A percentile compares a stretch with the other conserved stretches of the same genome.
These are phyloP conservation scores for Lydus trimaculatus DNA, from an alignment of 2,888 invertebrate genomes.

Conservation along the genomic window DNA sequence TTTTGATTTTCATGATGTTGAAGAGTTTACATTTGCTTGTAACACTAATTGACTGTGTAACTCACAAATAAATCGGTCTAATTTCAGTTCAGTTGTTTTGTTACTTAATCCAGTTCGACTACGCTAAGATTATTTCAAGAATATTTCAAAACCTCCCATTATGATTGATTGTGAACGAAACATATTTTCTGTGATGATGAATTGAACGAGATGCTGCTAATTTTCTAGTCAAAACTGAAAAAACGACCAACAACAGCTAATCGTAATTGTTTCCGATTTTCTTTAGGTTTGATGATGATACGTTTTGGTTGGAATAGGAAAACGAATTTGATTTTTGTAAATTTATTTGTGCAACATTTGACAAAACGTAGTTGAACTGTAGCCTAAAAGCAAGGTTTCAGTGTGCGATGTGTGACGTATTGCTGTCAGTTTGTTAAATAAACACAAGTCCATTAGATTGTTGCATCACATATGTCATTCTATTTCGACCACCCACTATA, in stretches of 20 bases:
- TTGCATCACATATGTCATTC: conserved; percentile 60
- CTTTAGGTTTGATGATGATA: not conserved
- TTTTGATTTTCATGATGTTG: conserved; percentile 29
- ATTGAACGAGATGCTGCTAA: not conserved
- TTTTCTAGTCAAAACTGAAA: not conserved
- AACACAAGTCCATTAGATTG: conserved; percentile 62
- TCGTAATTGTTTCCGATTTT: not conserved
- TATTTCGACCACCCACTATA: conserved; percentile 53
- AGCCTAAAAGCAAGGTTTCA: conserved; percentile 40
- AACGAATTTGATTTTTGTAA: not conserved
- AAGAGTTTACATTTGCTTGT: conserved; percentile 44
- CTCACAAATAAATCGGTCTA: conserved; percentile 47
- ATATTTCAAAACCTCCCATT: not conserved
- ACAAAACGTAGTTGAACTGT: conserved; percentile 26
- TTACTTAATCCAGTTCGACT: conserved; percentile 38
- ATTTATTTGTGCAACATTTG: not conserved
- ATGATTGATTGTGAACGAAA: not conserved
- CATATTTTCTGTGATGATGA: not conserved
- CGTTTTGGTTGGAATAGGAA: not conserved
- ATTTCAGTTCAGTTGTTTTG: conserved; percentile 44
- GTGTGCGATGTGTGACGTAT: conserved; percentile 53
- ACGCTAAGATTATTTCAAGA: conserved; percentile 14
- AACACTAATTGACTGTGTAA: conserved; percentile 50
- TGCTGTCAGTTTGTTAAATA: conserved; percentile 61
- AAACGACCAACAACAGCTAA: no score